phyloP scores from a whole-genome alignment of 2,888 invertebrate genomes.

The Chesias legatella region DNA sequence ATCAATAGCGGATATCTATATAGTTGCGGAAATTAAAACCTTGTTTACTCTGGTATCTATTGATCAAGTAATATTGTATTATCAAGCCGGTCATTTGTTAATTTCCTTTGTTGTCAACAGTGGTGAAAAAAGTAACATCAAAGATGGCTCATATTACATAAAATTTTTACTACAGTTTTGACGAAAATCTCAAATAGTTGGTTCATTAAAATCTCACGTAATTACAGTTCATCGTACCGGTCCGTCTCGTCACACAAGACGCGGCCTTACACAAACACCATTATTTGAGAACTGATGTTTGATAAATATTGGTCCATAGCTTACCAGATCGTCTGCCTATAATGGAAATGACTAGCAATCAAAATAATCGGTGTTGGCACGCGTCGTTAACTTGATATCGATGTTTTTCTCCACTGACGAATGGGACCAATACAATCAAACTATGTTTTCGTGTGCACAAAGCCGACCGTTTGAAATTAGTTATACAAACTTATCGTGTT shows the following conservation, averaged over 20 bases:
- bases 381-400: conserved; percentile 4
- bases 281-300: conserved; percentile 36
- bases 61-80: too few relatives aligned
- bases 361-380: conserved; percentile 23
- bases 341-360: conserved; percentile 28
- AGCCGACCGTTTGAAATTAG: conserved; percentile 1
- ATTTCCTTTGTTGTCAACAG: too few relatives aligned
- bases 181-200: too few relatives aligned
- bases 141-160: too few relatives aligned
- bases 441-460: conserved; percentile 3
- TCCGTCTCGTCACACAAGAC: not conserved
- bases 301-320: conserved; percentile 34
- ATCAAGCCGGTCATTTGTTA: too few relatives aligned
- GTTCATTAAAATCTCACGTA: too few relatives aligned
- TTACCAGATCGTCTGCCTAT: conserved; percentile 28
- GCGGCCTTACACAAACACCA: conserved; percentile 34
- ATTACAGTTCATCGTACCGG: too few relatives aligned
- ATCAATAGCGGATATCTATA: too few relatives aligned
- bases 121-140: too few relatives aligned
- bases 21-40: too few relatives aligned
- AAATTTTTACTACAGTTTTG: too few relatives aligned
- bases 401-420: conserved; percentile 9
- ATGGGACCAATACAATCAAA: conserved; percentile 17
- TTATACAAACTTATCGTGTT: not conserved
- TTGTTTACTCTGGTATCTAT: too few relatives aligned